Evolutionary conservation across 1,140 invertebrate species (phyloP).

Genomic region (Pachyrhynchus sulphureomaculatus): DNA sequence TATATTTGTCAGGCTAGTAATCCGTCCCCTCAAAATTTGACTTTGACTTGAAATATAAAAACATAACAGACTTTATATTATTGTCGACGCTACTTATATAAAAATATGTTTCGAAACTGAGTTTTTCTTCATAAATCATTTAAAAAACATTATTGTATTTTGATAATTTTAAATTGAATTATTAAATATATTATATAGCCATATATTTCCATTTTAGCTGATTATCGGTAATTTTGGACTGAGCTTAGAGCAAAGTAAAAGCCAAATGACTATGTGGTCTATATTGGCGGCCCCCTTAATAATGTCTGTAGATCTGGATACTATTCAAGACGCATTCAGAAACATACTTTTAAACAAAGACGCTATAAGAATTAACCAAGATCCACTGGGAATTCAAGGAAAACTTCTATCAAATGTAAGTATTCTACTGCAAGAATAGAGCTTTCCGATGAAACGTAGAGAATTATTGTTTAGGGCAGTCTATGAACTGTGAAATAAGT

Average conservation of each 20-base stretch:
- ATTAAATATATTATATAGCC: too few species aligned
- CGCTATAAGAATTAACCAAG: slow-evolving; percentile 81
- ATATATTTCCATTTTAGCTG: too few species aligned
- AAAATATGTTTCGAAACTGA: too few species aligned
- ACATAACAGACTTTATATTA: too few species aligned
- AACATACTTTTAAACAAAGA: slow-evolving; percentile 75
- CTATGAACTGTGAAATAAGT: too few species aligned
- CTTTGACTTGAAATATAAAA: too few species aligned
- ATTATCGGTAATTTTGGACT: slow-evolving; percentile 85
- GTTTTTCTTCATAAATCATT: neutral
- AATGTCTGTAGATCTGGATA: slow-evolving; percentile 84
- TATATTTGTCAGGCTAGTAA: too few species aligned
- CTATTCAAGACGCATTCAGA: slow-evolving; percentile 69
- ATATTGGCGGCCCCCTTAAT: slow-evolving; percentile 84
- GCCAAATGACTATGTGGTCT: slow-evolving; percentile 90
- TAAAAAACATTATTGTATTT: neutral
- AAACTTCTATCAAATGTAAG: slow-evolving; percentile 28
- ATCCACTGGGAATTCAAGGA: slow-evolving; percentile 61
- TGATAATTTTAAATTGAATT: too few species aligned
- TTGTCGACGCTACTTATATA: too few species aligned
- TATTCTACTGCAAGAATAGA: too few species aligned
- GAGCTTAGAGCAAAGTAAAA: slow-evolving; percentile 76
- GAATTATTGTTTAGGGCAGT: too few species aligned
- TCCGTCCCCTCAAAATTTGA: too few species aligned
- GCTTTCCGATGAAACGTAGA: neutral